These are phyloP conservation scores for Myripristis jacobus DNA, from an alignment of 2,797 vertebrate species.

Conservation along the genomic window DNA sequence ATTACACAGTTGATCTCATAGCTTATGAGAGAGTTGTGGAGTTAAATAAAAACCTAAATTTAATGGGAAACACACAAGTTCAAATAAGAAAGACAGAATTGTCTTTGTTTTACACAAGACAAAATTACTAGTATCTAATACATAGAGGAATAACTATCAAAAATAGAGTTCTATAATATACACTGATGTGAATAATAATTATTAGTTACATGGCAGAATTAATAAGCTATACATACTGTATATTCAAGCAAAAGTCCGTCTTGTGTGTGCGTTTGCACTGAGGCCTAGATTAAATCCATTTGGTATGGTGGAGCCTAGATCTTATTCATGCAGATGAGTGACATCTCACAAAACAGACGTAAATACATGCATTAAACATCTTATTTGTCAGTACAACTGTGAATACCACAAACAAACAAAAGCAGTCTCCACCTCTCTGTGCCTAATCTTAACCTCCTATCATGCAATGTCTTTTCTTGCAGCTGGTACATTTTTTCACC, in stretches of 20 bases:
- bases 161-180: conserved; percentile 74
- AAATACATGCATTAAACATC: conserved; percentile 45
- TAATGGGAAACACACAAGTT: conserved; percentile 31
- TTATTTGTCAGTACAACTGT: conserved; percentile 26
- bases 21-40: conserved; percentile 32
- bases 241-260: conserved; percentile 41
- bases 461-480: background rate
- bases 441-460: conserved; percentile 21
- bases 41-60: conserved; percentile 3
- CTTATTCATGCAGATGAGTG: background rate
- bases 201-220: conserved; percentile 48
- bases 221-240: conserved; percentile 44
- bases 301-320: background rate
- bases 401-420: conserved; percentile 20
- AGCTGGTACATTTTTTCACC: too few species aligned
- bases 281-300: conserved; percentile 1
- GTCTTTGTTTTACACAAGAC: conserved; percentile 18
- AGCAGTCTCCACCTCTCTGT: background rate
- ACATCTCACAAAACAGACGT: conserved; percentile 30
- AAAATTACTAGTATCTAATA: conserved; percentile 21
- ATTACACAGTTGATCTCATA: conserved; percentile 28
- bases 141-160: conserved; percentile 62
- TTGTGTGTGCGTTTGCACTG: conserved; percentile 52
- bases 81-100: conserved; percentile 25
- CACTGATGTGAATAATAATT: conserved; percentile 44